Evolutionary conservation across 2,113 vertebrate genomes (phyloP).

Genomic region (Toxotes jaculatrix): DNA sequence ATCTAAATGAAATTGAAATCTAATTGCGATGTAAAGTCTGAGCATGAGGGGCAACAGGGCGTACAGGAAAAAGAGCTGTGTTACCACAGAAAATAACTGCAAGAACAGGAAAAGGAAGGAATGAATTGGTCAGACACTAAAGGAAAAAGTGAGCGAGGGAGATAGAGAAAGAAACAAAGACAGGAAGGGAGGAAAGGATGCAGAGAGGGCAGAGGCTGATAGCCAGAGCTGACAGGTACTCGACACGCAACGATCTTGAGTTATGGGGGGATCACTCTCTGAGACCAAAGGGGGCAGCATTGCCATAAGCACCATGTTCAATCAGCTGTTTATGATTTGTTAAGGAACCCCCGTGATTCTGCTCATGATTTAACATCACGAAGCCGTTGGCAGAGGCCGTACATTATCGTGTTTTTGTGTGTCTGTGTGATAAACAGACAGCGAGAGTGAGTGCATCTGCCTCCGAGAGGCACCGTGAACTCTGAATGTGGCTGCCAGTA

Average conservation of each 20-base stretch:
- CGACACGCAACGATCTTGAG: background rate
- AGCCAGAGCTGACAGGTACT: background rate
- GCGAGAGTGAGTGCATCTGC: conserved; percentile 59
- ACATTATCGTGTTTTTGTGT: conserved; percentile 33
- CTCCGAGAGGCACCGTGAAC: conserved; percentile 60
- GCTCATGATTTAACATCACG: conserved; percentile 55
- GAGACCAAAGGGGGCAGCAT: conserved; percentile 26
- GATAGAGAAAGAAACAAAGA: conserved; percentile 26
- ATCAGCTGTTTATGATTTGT: conserved; percentile 69
- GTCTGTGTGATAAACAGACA: conserved; percentile 62
- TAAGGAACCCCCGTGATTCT: conserved; percentile 46
- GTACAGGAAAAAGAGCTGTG: conserved; percentile 19
- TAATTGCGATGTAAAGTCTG: conserved; percentile 48
- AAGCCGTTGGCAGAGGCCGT: conserved; percentile 25
- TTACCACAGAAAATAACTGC: conserved; percentile 10
- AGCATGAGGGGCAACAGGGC: conserved; percentile 12
- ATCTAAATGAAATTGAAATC: conserved; percentile 56
- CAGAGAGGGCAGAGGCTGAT: conserved; percentile 19
- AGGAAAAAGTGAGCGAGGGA: background rate
- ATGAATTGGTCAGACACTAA: background rate
- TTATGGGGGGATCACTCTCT: conserved; percentile 4
- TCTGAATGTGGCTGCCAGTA: conserved; percentile 64
- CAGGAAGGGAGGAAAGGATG: conserved; percentile 21
- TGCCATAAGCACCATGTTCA: conserved; percentile 31
- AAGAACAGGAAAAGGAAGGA: conserved; percentile 17